Evolutionary conservation across 2,113 vertebrate species (phyloP).

Genomic region (Bubo scandiacus): DNA sequence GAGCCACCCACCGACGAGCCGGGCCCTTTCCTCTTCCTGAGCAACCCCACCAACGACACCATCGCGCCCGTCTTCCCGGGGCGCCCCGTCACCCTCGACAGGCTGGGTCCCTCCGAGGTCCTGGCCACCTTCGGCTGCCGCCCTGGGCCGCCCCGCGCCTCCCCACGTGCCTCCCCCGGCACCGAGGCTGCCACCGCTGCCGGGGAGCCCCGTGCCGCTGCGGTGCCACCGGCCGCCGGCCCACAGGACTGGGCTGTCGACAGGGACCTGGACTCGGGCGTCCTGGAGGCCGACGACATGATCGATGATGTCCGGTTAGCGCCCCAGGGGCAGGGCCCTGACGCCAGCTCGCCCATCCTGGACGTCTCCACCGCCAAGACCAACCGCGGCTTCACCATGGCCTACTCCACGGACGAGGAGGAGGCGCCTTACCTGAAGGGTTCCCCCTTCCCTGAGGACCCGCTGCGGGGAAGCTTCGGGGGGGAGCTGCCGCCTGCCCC

Average conservation of each 20-base stretch:
- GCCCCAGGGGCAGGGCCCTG: background rate
- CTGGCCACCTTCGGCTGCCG: background rate
- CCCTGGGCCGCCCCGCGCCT: fast-evolving
- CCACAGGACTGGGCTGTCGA: background rate
- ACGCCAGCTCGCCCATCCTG: slow-evolving; percentile 13
- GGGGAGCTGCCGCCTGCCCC: slow-evolving; percentile 60
- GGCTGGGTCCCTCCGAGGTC: background rate
- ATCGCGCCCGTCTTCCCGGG: slow-evolving; percentile 77
- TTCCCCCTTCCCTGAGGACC: slow-evolving; percentile 70
- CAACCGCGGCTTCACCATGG: slow-evolving; percentile 83
- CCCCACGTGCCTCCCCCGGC: background rate
- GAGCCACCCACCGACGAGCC: background rate
- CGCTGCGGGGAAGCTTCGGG: slow-evolving; percentile 63
- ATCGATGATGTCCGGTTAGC: slow-evolving; percentile 62
- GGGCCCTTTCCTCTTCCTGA: slow-evolving; percentile 79
- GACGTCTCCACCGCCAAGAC: slow-evolving; percentile 84
- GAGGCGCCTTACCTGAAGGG: slow-evolving; percentile 72
- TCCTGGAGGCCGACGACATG: slow-evolving; percentile 39
- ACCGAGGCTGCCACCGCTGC: background rate
- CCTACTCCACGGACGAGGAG: slow-evolving; percentile 83
- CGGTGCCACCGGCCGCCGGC: fast-evolving
- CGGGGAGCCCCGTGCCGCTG: background rate
- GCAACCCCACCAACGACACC: slow-evolving; percentile 81
- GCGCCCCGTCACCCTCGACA: background rate
- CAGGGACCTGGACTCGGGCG: slow-evolving; percentile 29